Evolutionary conservation across 2,113 vertebrate species (phyloP).

Genomic region (Carollia perspicillata): DNA sequence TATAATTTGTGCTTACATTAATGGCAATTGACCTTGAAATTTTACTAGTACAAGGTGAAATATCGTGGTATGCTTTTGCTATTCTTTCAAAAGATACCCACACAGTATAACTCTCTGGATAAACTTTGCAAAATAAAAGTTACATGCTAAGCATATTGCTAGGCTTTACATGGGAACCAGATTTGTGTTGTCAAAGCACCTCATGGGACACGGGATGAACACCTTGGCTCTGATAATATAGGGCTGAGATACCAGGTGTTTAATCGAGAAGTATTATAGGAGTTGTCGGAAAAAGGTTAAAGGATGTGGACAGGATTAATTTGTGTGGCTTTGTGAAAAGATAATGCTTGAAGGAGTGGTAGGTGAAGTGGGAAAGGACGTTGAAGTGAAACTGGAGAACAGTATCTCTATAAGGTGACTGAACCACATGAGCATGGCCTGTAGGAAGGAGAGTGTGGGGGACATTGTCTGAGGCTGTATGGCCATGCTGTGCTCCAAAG

Average conservation of each 20-base stretch:
- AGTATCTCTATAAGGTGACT: neutral
- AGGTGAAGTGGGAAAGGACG: neutral
- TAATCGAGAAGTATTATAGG: neutral
- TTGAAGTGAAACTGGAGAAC: neutral
- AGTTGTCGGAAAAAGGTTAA: neutral
- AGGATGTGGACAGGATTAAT: neutral
- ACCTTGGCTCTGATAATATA: neutral
- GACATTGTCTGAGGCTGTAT: neutral
- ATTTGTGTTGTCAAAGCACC: neutral
- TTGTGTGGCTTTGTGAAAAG: neutral
- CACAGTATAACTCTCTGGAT: neutral
- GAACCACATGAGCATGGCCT: neutral
- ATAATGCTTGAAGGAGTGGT: neutral
- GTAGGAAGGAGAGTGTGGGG: neutral
- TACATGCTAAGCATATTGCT: neutral
- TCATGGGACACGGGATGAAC: neutral
- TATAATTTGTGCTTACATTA: neutral
- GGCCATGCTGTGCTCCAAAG: neutral
- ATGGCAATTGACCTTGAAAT: neutral
- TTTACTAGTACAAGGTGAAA: neutral
- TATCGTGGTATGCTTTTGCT: conserved; percentile 13
- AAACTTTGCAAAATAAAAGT: conserved; percentile 3
- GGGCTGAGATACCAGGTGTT: neutral
- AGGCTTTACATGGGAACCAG: conserved; percentile 7
- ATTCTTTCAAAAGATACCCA: neutral